Evolutionary conservation across 2,888 invertebrate species (phyloP).

Genomic region (Luperina nickerlii): DNA sequence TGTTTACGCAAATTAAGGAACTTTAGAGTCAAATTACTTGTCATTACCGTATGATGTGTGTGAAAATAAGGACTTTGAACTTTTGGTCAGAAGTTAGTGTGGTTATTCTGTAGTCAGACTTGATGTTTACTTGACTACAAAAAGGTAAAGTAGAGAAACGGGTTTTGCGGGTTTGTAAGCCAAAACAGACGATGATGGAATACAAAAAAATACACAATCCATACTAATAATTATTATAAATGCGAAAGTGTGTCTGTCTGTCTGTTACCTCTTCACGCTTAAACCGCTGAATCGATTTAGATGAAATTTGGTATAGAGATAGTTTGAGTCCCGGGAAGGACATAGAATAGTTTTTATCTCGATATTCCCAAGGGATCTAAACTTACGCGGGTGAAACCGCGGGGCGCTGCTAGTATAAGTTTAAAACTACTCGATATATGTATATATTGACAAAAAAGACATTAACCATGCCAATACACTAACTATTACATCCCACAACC

Average conservation of each 20-base stretch:
- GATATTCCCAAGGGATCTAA: too few species aligned
- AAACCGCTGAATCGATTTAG: too few species aligned
- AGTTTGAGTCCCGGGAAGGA: too few species aligned
- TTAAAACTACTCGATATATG: background rate
- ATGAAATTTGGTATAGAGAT: too few species aligned
- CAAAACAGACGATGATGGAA: background rate
- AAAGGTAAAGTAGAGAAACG: background rate
- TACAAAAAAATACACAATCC: background rate
- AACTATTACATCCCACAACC: background rate
- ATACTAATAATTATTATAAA: too few species aligned
- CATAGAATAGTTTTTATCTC: too few species aligned
- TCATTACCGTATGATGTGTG: background rate
- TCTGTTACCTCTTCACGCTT: too few species aligned
- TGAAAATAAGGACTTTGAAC: slow-evolving; percentile 19
- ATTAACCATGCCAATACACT: background rate
- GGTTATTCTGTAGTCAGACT: too few species aligned
- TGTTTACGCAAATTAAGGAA: slow-evolving; percentile 19
- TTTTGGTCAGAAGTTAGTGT: background rate
- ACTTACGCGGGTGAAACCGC: too few species aligned
- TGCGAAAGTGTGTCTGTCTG: too few species aligned
- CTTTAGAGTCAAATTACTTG: background rate
- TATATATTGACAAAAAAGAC: background rate
- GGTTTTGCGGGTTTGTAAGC: background rate
- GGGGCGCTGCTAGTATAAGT: background rate
- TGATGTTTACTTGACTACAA: background rate